Base-by-base conservation (phyloP, 2,888 invertebrate genomes). In the Melieria crassipennis region DNA sequence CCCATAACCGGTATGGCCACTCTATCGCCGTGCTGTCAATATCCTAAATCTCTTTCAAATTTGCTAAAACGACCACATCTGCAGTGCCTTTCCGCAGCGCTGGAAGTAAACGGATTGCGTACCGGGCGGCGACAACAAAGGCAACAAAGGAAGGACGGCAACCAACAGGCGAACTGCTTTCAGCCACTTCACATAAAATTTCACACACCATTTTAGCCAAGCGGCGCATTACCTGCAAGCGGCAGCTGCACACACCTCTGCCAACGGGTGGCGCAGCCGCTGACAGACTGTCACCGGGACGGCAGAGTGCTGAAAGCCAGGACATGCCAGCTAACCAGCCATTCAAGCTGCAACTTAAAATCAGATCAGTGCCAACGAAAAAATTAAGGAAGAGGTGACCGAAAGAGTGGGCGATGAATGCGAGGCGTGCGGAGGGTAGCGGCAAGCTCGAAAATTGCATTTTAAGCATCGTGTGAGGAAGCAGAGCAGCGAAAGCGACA, bases 171-270 rank as follows among this genome's bases (percentile, higher is more conserved):
- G 16, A 16, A 16, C 66, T 58, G 66, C 79, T 77, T 77, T 79
- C 78, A 82, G 83, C 78, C 80, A 78, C 81, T 82, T 81, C 80
- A 82, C 81, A 81, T 82, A 83, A 81, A 81, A 81, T 81, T 81
- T 81, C 82, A 81, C 83, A 81, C 81, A 82, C 83, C 81, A 83
- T 81, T 81, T 81, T 81, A 80, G 82, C 80, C 83, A 81, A 81
- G 83, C 82, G 83, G 80, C 81, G 80, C 79, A 81, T 81, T 81
- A 81, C 82, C 82, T 82, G 83, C 83, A 82, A 56, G 79, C 77
- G 79, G 69, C 11, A 13, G 16, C 5, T n/a, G 0, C 11, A 47
- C 48, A 46, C 63, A 30, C 48, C 50, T 9, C 6, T 7, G 3
- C 10, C 45, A 42, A 47, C 56, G 48, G 58, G 66, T 48, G n/a